These are phyloP conservation scores for Tetanocera ferruginea DNA, from an alignment of 2,888 invertebrate species.

Conservation along the genomic window DNA sequence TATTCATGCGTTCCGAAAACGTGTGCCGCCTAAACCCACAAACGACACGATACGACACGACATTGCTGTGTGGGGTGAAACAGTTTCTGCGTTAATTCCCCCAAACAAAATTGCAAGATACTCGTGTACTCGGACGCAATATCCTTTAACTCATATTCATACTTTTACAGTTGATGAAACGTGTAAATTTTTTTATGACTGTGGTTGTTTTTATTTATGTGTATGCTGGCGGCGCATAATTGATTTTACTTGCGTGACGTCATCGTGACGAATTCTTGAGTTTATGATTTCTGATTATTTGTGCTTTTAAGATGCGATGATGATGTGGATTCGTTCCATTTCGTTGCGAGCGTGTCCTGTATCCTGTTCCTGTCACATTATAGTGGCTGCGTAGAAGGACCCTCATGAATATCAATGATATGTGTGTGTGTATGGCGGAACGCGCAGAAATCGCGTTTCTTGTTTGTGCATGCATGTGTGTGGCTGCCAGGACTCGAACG, in stretches of 20 bases:
- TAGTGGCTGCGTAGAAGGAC: slow-evolving; percentile 56
- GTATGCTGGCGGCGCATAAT: slow-evolving; percentile 54
- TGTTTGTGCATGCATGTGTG: slow-evolving; percentile 37
- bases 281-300: not conserved
- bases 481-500: slow-evolving; percentile 27
- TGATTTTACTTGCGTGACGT: slow-evolving; percentile 68
- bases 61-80: not conserved
- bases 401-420: slow-evolving; percentile 62
- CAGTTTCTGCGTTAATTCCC: not conserved
- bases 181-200: slow-evolving; percentile 18
- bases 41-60: not conserved
- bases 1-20: not conserved
- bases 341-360: slow-evolving; percentile 30
- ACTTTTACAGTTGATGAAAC: slow-evolving; percentile 10
- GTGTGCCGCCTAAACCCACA: slow-evolving; percentile 1
- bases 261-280: slow-evolving; percentile 67
- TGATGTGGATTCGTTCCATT: slow-evolving; percentile 30
- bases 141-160: not conserved
- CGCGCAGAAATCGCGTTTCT: not conserved
- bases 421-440: not conserved
- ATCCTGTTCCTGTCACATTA: slow-evolving; percentile 41
- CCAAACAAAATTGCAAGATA: not conserved
- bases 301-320: not conserved
- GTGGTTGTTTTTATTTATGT: not conserved
- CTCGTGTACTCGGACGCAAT: not conserved